A percentile compares a stretch with the other conserved stretches of the same genome.
phyloP scores from a whole-genome alignment of 2,888 invertebrate genomes.

The Diarsia mendica region DNA sequence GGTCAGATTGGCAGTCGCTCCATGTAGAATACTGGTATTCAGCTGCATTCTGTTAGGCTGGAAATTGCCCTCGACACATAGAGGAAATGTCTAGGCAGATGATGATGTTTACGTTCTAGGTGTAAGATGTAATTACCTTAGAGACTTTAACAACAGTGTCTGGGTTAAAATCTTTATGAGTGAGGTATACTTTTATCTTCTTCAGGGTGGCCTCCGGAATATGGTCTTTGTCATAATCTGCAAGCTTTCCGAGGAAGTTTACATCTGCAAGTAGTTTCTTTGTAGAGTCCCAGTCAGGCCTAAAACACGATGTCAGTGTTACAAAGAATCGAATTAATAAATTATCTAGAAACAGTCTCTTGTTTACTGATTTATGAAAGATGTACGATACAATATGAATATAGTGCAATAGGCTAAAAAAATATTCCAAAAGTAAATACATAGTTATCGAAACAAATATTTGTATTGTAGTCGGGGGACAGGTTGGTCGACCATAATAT shows the following conservation, averaged over 20 bases:
- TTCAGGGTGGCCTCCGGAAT: conserved; percentile 94
- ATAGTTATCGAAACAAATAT: no score
- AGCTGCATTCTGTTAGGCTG: no score
- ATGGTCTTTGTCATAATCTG: conserved; percentile 96
- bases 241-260: conserved; percentile 95
- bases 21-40: no score
- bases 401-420: not conserved
- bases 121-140: conserved; percentile 73
- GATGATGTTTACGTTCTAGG: not conserved
- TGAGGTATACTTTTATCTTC: conserved; percentile 95
- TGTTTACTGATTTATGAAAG: not conserved
- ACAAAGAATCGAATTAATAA: not conserved
- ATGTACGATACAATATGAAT: not conserved
- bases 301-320: conserved; percentile 72
- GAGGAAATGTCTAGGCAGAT: no score
- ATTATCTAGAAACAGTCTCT: not conserved
- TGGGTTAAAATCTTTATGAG: conserved; percentile 96
- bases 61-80: no score
- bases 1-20: no score
- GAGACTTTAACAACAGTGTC: conserved; percentile 94
- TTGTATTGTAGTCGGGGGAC: no score
- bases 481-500: no score
- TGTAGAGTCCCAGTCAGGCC: conserved; percentile 96
- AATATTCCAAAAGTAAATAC: not conserved
- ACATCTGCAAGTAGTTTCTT: conserved; percentile 95